Base-by-base conservation (phyloP, 2,888 invertebrate genomes). In the Drymonia ruficornis region DNA sequence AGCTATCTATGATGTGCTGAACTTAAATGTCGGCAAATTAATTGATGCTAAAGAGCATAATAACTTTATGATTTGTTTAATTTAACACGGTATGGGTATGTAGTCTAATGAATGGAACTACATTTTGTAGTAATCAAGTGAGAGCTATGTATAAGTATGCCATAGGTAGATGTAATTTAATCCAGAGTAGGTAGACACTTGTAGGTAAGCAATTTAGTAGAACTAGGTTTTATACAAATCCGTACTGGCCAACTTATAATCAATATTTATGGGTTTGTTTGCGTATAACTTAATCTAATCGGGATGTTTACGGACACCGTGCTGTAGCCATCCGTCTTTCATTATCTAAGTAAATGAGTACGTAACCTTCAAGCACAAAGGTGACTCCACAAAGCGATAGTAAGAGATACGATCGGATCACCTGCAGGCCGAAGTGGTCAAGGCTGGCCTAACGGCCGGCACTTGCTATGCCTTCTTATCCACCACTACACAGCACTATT, bases 391-490 rank as follows among this genome's bases (percentile, higher is more conserved):
- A 67, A 63, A 67, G 74, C 76, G 79, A 81, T 83, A 78, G 53
- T 43, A 50, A 50, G 46, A 68, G 80, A 86, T 85, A 82, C 60
- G 67, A 87, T 87, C 84, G 70, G 63, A 85, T 83, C 81, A 81
- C 75, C 67, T 74, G 72, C 76, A 79, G 74, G 72, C 64, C 69
- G 50, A 69, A 53, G 64, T 85, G 87, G 87, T 79, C 86, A 87
- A 87, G 87, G 88, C 79, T 82, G 74, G 55, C 50, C 59, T 62
- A 34, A 34, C 34, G 12, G 13, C 44, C 44, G 47, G 12, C 34
- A 34, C 49, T 54, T 49, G 54, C 72, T 74, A 72, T 69, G 72
- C 73, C 71, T 80, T 70, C 78, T 80, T 81, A 80, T 81, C 83
- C 78, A 71, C 74, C 67, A 72, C 70, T 63, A 65, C 61, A 51